Evolutionary conservation across 1,140 invertebrate genomes (phyloP).

Genomic region (Drosophila subobscura): DNA sequence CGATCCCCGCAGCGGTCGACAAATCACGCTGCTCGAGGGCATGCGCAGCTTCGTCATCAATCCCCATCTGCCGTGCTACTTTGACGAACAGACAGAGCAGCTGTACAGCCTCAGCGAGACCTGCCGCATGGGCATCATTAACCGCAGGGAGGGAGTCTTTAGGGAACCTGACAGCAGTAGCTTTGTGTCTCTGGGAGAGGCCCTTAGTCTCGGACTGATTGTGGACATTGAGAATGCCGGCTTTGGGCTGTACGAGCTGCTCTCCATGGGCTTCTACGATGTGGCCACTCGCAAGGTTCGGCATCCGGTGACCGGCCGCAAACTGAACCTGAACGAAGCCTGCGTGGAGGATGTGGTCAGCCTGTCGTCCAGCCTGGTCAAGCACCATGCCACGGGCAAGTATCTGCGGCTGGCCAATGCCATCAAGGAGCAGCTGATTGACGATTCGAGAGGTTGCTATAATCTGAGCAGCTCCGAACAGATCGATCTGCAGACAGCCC

Average conservation of each 20-base stretch:
- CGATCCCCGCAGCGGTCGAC: conserved; percentile 90
- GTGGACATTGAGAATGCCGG: conserved; percentile 93
- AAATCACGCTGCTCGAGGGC: conserved; percentile 92
- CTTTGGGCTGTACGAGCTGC: conserved; percentile 92
- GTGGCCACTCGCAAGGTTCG: conserved; percentile 89
- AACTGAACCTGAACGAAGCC: conserved; percentile 91
- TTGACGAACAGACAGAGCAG: conserved; percentile 88
- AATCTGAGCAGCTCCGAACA: conserved; percentile 86
- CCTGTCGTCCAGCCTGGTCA: conserved; percentile 90
- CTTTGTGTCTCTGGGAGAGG: conserved; percentile 88
- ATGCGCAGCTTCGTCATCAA: conserved; percentile 91
- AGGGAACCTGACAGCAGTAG: conserved; percentile 88
- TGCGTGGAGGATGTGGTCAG: conserved; percentile 92
- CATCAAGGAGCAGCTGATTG: conserved; percentile 89
- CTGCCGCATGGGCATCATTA: conserved; percentile 92
- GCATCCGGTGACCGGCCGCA: conserved; percentile 91
- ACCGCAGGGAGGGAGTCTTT: conserved; percentile 91
- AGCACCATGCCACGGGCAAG: conserved; percentile 88
- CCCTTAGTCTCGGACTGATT: conserved; percentile 90
- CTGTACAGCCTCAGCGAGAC: conserved; percentile 90
- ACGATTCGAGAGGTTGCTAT: conserved; percentile 89
- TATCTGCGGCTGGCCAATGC: conserved; percentile 91
- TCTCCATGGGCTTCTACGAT: conserved; percentile 93
- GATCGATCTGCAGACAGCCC: conserved; percentile 89
- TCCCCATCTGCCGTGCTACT: conserved; percentile 91